These are phyloP conservation scores for Ligdia adustata DNA, from an alignment of 2,888 invertebrate genomes.

Conservation along the genomic window DNA sequence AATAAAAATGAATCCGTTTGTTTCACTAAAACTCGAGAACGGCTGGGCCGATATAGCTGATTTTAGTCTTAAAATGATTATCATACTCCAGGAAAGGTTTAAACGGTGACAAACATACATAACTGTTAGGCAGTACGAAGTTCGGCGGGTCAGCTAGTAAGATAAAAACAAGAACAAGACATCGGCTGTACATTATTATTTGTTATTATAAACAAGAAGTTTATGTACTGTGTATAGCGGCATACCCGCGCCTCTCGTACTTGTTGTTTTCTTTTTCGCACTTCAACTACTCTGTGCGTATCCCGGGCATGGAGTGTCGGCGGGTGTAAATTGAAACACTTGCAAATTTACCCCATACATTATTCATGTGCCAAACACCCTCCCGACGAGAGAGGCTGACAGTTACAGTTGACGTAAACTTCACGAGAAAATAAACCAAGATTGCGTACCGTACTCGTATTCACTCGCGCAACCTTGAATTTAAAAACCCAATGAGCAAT, in stretches of 20 bases:
- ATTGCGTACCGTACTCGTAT: conserved; percentile 33
- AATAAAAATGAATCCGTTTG: too few relatives aligned
- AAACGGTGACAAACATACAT: too few relatives aligned
- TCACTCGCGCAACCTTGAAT: conserved; percentile 42
- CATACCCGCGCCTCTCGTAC: conserved; percentile 42
- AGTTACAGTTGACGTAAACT: conserved; percentile 69
- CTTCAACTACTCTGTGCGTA: conserved; percentile 76
- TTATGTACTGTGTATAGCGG: conserved; percentile 25
- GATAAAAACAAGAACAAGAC: too few relatives aligned
- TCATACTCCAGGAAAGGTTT: too few relatives aligned
- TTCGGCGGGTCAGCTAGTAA: too few relatives aligned
- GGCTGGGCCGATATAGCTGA: too few relatives aligned
- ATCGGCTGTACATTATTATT: too few relatives aligned
- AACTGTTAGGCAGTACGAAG: too few relatives aligned
- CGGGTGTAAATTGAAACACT: conserved; percentile 84
- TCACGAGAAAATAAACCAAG: conserved; percentile 53
- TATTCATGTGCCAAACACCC: conserved; percentile 80
- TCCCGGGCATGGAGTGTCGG: conserved; percentile 70
- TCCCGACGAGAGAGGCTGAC: conserved; percentile 56
- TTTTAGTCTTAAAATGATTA: too few relatives aligned
- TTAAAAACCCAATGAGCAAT: conserved; percentile 32
- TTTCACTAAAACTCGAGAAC: too few relatives aligned
- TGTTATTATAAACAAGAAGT: too few relatives aligned
- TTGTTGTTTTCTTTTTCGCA: conserved; percentile 78
- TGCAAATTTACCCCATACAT: conserved; percentile 83